Percentiles rank a stretch among this genome's conserved stretches.
These are phyloP conservation scores for Hirtodrosophila confusa DNA, from an alignment of 2,888 invertebrate genomes.

Conservation along the genomic window DNA sequence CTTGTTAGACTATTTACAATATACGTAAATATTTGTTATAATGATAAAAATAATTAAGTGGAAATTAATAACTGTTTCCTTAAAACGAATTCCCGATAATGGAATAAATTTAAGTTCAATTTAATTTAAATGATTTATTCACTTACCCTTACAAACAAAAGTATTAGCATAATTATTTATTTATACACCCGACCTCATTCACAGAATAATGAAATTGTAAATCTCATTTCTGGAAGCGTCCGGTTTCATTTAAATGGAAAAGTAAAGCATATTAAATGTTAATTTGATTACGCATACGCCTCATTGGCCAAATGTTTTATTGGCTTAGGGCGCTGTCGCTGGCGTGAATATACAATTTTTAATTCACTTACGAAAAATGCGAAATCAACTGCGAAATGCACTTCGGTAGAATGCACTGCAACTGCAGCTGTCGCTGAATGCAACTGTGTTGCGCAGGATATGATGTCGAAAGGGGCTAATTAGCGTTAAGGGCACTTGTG, in stretches of 20 bases:
- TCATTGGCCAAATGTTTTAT: constrained; percentile 19
- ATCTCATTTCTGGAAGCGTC: not conserved
- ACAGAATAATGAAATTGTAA: not conserved
- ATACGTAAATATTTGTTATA: no score
- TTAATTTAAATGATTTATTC: no score
- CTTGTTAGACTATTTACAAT: no score
- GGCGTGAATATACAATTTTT: constrained; percentile 27
- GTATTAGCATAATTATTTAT: not conserved
- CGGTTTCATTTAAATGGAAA: constrained; percentile 7
- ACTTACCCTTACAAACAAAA: no score
- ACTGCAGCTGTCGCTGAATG: not conserved
- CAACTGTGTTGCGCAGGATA: constrained; percentile 2
- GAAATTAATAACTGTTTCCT: no score
- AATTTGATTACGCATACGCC: constrained; percentile 59
- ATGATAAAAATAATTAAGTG: no score
- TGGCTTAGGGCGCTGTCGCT: constrained; percentile 16
- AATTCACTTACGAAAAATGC: constrained; percentile 41
- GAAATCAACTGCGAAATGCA: constrained; percentile 42
- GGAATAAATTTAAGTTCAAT: no score
- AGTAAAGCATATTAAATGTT: constrained; percentile 16
- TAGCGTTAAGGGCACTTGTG: constrained; percentile 31
- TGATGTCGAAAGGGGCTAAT: constrained; percentile 27
- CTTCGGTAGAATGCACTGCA: constrained; percentile 2
- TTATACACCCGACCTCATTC: not conserved
- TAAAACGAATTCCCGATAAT: no score